Base-by-base conservation (phyloP, 1,140 invertebrate species). In the Pararge aegeria region DNA sequence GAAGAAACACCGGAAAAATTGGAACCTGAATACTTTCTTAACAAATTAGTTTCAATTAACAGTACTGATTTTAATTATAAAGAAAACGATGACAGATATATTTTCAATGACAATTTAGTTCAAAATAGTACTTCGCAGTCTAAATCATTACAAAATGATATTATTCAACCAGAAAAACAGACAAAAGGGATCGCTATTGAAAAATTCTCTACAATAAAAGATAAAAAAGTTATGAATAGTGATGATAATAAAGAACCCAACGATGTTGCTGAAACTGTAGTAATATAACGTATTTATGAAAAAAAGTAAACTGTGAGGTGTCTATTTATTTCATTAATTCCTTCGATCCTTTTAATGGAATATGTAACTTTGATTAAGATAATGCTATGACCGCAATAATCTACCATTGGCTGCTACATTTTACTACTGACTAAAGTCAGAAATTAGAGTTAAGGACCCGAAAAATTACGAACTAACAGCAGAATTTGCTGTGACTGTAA, bases 1-100 rank as follows among this genome's bases (percentile, higher is more conserved):
- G 34, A 53, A n/a, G 40, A 13, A 21, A 30, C 19, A 24, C 27
- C 42, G 27, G 59, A 62, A 37, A 48, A 46, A 12, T 59, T 60
- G 5, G 29, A 60, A 29, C 37, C 51, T 2, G 50, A 27, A 38
- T 12, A 51, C 12, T 29, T 65, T 53, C 5, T 54, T 16, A 30
- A 20, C 29, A 49, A 37, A 46, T 37, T 55, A 53, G 13, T 56
- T 46, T 19, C 38, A 27, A n/a, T 40, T n/a, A 51, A 51, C 56
- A 9, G 16, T 30, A 56, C 20, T 0, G 42, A 46, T 20, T 21
- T 20, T 1, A 38, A 53, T 18, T 34, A 5, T 13, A 38, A 46
- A 1, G 52, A 56, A 53, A 61, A 44, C 19, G 38, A 37, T 9
- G 37, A 58, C 6, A 18, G 38, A 20, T 46, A 50, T 21, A 44